These are phyloP conservation scores for Pao palembangensis DNA, from an alignment of 2,113 vertebrate species.

Conservation along the genomic window DNA sequence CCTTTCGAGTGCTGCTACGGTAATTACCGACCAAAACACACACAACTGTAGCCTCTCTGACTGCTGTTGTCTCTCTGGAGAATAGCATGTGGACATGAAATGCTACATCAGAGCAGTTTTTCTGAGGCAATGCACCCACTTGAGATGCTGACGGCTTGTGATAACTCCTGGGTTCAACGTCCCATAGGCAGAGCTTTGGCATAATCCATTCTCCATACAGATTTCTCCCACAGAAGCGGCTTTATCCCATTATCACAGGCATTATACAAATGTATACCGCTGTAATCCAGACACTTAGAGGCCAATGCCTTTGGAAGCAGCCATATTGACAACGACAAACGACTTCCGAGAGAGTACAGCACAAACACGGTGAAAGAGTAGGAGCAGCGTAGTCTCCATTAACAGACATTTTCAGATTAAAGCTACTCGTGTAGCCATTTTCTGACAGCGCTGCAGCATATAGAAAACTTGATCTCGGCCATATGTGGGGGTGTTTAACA, in stretches of 20 bases:
- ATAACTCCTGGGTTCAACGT: slow-evolving; percentile 72
- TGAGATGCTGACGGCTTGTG: slow-evolving; percentile 72
- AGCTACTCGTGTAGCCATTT: slow-evolving; percentile 20
- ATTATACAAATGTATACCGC: slow-evolving; percentile 75
- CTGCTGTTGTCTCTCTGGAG: slow-evolving; percentile 49
- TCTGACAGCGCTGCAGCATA: slow-evolving; percentile 41
- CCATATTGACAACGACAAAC: slow-evolving; percentile 53
- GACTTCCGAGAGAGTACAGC: slow-evolving; percentile 32
- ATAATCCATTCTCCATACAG: slow-evolving; percentile 78
- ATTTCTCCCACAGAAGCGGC: slow-evolving; percentile 72
- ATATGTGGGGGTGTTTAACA: slow-evolving; percentile 67
- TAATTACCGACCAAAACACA: slow-evolving; percentile 59
- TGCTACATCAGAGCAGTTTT: slow-evolving; percentile 53
- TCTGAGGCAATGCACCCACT: slow-evolving; percentile 63
- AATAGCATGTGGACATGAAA: slow-evolving; percentile 56
- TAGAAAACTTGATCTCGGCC: slow-evolving; percentile 51
- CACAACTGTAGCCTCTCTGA: slow-evolving; percentile 32
- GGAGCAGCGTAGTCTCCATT: no score
- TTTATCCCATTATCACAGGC: slow-evolving; percentile 78
- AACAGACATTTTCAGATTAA: slow-evolving; percentile 14
- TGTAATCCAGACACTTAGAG: slow-evolving; percentile 74
- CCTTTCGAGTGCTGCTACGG: slow-evolving; percentile 47
- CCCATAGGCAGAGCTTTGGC: slow-evolving; percentile 69
- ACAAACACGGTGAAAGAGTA: slow-evolving; percentile 3
- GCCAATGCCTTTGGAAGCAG: slow-evolving; percentile 60